phyloP scores from a whole-genome alignment of 1,140 invertebrate species.

The Pentalonia nigronervosa region DNA sequence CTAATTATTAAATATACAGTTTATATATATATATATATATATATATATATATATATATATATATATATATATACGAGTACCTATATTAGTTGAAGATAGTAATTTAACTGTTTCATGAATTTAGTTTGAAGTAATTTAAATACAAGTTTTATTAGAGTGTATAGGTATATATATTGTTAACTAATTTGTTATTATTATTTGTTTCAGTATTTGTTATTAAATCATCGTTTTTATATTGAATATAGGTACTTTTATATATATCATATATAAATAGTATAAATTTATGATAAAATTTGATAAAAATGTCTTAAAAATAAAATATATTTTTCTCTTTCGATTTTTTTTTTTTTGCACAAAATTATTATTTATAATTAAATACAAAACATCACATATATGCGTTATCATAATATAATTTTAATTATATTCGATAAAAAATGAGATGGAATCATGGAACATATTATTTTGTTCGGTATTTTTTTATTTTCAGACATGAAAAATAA shows the following conservation, averaged over 20 bases:
- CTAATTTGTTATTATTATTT: not conserved
- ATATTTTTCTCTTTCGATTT: not conserved
- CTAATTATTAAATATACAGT: not conserved
- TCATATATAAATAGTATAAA: not conserved
- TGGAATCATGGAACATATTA: not conserved
- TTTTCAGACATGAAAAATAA: not conserved
- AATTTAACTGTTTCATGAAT: not conserved
- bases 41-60: not conserved
- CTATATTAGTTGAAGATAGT: not conserved
- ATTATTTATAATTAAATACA: not conserved
- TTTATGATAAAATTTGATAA: not conserved
- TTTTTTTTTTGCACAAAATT: not conserved
- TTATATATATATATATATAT: not conserved
- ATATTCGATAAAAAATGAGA: not conserved
- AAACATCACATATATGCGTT: not conserved
- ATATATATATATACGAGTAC: too few species aligned
- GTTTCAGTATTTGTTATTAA: not conserved
- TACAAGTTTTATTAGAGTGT: not conserved
- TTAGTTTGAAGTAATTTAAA: not conserved
- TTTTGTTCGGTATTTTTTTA: not conserved
- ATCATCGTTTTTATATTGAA: not conserved
- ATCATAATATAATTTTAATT: not conserved
- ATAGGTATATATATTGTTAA: not conserved
- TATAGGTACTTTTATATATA: not conserved
- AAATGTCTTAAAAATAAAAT: not conserved